Conservation (phyloP, 2,113 vertebrate species). For the Leiothrix lutea region DNA sequence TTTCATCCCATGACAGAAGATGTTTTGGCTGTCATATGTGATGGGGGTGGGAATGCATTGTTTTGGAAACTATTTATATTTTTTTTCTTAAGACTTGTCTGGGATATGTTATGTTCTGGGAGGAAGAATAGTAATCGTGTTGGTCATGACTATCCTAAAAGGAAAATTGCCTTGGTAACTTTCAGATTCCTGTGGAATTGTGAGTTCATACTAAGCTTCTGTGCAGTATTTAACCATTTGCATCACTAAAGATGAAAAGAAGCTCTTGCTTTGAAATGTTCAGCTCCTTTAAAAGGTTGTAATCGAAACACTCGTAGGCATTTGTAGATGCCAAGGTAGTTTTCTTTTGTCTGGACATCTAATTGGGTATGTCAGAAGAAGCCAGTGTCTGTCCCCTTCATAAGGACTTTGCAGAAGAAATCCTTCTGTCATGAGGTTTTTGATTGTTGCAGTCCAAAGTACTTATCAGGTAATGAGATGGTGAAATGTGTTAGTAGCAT, state of each 20-base stretch:
- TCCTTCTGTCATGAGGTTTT: slow-evolving; percentile 18
- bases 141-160: slow-evolving; percentile 77
- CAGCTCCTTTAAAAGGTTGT: slow-evolving; percentile 67
- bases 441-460: slow-evolving; percentile 61
- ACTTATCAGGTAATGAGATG: slow-evolving; percentile 39
- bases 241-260: slow-evolving; percentile 69
- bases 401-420: slow-evolving; percentile 61
- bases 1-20: slow-evolving; percentile 61
- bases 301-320: slow-evolving; percentile 51
- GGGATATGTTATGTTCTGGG: slow-evolving; percentile 68
- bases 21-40: slow-evolving; percentile 67
- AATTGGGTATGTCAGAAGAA: slow-evolving; percentile 63
- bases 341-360: slow-evolving; percentile 71
- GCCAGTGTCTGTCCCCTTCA: slow-evolving; percentile 6
- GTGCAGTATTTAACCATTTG: slow-evolving; percentile 70
- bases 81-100: slow-evolving; percentile 70
- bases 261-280: slow-evolving; percentile 57
- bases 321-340: slow-evolving; percentile 78
- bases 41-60: slow-evolving; percentile 33
- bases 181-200: slow-evolving; percentile 87
- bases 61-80: slow-evolving; percentile 77
- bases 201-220: slow-evolving; percentile 78
- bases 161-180: slow-evolving; percentile 81
- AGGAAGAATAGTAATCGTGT: slow-evolving; percentile 51
- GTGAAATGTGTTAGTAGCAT: slow-evolving; percentile 77